These are phyloP conservation scores for Drosophila ogumai DNA, from an alignment of 1,140 invertebrate genomes.

Conservation along the genomic window DNA sequence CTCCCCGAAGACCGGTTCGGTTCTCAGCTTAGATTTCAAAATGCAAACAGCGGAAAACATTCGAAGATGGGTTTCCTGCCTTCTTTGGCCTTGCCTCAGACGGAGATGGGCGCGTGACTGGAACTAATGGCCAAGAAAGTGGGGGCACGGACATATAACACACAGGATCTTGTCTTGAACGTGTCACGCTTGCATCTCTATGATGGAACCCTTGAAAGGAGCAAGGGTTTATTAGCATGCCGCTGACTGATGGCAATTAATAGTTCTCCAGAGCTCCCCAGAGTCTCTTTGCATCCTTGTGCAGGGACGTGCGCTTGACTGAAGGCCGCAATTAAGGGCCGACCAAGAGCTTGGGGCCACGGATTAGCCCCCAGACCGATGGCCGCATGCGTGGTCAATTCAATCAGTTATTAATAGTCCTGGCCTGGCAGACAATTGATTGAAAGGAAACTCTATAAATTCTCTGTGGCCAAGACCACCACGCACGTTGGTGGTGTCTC, in stretches of 20 bases:
- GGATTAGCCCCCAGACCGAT: constrained; percentile 6
- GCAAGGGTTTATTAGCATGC: constrained; percentile 72
- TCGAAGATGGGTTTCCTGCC: constrained; percentile 66
- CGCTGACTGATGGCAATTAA: constrained; percentile 75
- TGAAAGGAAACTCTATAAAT: constrained; percentile 58
- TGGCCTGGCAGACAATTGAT: constrained; percentile 64
- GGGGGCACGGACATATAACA: not conserved
- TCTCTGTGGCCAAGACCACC: constrained; percentile 45
- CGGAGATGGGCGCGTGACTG: constrained; percentile 31
- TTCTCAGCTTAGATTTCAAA: constrained; percentile 75
- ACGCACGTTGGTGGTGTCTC: constrained; percentile 38
- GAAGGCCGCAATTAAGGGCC: constrained; percentile 50
- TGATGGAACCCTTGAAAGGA: not conserved
- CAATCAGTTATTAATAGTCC: constrained; percentile 77
- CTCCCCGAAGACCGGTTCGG: constrained; percentile 56
- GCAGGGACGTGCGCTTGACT: constrained; percentile 43
- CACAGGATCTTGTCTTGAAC: not conserved
- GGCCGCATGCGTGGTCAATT: constrained; percentile 44
- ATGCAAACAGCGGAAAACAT: constrained; percentile 79
- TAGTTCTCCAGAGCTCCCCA: constrained; percentile 23
- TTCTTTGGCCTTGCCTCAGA: constrained; percentile 33
- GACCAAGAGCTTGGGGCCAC: constrained; percentile 10
- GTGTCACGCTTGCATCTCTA: constrained; percentile 28
- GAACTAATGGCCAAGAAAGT: constrained; percentile 8
- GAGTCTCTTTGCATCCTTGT: constrained; percentile 7